Conservation (phyloP, 2,797 vertebrate species). For the Acropternis orthonyx region DNA sequence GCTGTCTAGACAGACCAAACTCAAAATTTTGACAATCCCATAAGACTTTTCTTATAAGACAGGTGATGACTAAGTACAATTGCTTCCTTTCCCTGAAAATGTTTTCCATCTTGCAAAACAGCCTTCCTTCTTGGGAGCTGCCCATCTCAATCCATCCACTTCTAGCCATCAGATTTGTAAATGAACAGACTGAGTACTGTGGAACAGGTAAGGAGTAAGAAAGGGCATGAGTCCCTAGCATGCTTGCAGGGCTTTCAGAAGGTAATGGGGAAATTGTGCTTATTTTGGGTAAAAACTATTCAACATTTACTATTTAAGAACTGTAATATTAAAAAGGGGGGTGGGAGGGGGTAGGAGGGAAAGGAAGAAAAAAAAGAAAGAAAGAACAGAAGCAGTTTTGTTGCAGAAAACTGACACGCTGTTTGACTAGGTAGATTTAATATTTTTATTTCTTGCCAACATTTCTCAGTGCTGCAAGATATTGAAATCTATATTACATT, state of each 20-base stretch:
- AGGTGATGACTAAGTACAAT: neutral
- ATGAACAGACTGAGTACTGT: neutral
- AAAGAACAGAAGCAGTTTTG: neutral
- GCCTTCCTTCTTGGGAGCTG: neutral
- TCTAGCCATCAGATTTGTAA: neutral
- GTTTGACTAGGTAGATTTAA: neutral
- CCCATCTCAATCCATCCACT: neutral
- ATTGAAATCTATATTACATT: neutral
- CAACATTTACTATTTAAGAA: neutral
- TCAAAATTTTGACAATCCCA: neutral
- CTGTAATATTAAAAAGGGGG: neutral
- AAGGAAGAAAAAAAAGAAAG: neutral
- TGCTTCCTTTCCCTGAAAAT: neutral
- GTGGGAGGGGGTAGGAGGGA: no score
- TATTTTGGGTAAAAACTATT: neutral
- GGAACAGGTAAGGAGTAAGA: neutral
- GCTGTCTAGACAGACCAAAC: neutral
- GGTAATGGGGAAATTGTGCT: neutral
- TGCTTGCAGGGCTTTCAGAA: neutral
- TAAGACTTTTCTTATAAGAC: neutral
- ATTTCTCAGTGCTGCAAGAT: neutral
- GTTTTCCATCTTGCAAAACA: neutral
- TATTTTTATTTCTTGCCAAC: neutral
- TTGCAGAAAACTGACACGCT: neutral
- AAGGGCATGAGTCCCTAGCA: neutral